A percentile compares a stretch with the other conserved stretches of the same genome.
Evolutionary conservation across 1,140 invertebrate species (phyloP).

Genomic region (Dinothrombium tinctorium): DNA sequence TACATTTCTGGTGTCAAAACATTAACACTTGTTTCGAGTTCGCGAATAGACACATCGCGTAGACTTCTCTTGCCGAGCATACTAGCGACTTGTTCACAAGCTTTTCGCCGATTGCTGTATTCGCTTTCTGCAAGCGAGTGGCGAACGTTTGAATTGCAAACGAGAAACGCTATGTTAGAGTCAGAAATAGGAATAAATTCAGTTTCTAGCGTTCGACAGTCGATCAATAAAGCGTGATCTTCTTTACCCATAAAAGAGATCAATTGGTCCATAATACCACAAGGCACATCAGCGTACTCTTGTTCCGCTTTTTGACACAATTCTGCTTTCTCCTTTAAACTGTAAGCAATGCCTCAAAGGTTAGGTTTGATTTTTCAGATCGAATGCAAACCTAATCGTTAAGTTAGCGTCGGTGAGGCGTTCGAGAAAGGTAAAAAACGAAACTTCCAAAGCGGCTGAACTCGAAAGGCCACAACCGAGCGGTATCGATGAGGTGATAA

Average conservation of each 20-base stretch:
- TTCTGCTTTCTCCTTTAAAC: slow-evolving; percentile 42
- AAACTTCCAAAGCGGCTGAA: slow-evolving; percentile 69
- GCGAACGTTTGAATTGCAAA: slow-evolving; percentile 71
- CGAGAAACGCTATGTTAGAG: slow-evolving; percentile 37
- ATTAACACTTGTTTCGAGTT: slow-evolving; percentile 32
- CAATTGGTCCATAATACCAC: slow-evolving; percentile 91
- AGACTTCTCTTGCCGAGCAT: slow-evolving; percentile 43
- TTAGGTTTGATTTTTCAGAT: too few species aligned
- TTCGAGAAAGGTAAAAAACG: slow-evolving; percentile 61
- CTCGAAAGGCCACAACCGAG: slow-evolving; percentile 69
- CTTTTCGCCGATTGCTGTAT: slow-evolving; percentile 47
- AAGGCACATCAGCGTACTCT: slow-evolving; percentile 64
- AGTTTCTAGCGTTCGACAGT: slow-evolving; percentile 47
- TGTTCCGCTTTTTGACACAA: slow-evolving; percentile 75
- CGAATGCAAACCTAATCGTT: too few species aligned
- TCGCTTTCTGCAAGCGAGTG: slow-evolving; percentile 63
- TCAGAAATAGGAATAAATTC: slow-evolving; percentile 41
- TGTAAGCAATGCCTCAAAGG: slow-evolving; percentile 17
- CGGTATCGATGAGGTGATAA: slow-evolving; percentile 53
- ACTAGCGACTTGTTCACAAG: slow-evolving; percentile 50
- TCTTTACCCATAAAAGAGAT: slow-evolving; percentile 56
- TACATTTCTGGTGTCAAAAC: slow-evolving; percentile 32
- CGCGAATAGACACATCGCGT: slow-evolving; percentile 34
- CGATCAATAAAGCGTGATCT: slow-evolving; percentile 52
- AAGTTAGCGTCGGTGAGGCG: slow-evolving; percentile 27